A percentile compares a stretch with the other conserved stretches of the same genome.
phyloP scores from a whole-genome alignment of 2,888 invertebrate species.

The Troides oblongomaculatus region DNA sequence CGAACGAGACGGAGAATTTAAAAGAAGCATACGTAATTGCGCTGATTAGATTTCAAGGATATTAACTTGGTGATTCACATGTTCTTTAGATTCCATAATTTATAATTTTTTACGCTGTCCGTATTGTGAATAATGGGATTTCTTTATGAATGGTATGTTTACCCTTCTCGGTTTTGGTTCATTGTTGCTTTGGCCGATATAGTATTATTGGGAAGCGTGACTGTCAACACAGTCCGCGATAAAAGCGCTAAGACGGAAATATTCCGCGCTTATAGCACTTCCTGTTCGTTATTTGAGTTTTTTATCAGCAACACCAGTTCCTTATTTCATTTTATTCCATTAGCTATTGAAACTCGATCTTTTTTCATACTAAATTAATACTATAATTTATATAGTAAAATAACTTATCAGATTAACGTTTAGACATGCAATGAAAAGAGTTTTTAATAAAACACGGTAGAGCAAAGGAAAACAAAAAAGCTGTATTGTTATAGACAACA shows the following conservation, averaged over 20 bases:
- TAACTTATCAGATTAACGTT: not conserved
- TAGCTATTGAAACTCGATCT: not conserved
- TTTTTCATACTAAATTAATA: not conserved
- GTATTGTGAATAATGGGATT: slow-evolving; percentile 57
- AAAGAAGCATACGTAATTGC: slow-evolving; percentile 73
- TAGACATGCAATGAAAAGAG: not conserved
- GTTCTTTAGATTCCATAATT: slow-evolving; percentile 71
- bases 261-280: slow-evolving; percentile 55
- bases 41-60: slow-evolving; percentile 78
- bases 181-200: slow-evolving; percentile 60
- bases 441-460: not conserved
- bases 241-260: slow-evolving; percentile 72
- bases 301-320: slow-evolving; percentile 32
- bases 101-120: slow-evolving; percentile 69
- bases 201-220: slow-evolving; percentile 61
- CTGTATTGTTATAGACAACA: too few relatives aligned
- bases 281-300: slow-evolving; percentile 60
- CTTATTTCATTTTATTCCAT: slow-evolving; percentile 19
- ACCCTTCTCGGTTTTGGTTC: slow-evolving; percentile 64
- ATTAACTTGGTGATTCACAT: slow-evolving; percentile 76
- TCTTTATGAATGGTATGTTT: slow-evolving; percentile 65
- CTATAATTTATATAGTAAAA: not conserved
- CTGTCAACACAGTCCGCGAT: slow-evolving; percentile 64
- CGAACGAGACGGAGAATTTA: slow-evolving; percentile 43
- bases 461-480: not conserved